Percentiles rank a stretch among this genome's conserved stretches.
Conservation (phyloP, 2,888 invertebrate species). For the Pterostichus madidus region DNA sequence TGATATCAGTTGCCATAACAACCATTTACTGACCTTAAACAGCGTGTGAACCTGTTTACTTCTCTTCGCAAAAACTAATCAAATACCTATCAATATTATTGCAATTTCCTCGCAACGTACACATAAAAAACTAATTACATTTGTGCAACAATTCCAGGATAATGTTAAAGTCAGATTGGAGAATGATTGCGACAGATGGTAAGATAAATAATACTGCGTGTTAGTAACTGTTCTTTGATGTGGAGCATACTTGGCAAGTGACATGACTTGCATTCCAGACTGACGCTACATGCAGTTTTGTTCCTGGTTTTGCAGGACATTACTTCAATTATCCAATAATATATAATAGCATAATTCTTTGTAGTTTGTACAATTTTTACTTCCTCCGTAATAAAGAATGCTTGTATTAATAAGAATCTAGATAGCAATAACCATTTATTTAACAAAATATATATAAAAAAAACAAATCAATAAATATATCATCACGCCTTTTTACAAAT, state of each 20-base stretch:
- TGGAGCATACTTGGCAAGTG: constrained; percentile 1
- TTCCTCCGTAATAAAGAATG: neutral
- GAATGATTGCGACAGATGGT: constrained; percentile 41
- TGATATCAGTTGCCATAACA: constrained; percentile 32
- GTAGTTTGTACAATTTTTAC: constrained; percentile 1
- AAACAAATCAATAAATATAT: too few relatives aligned
- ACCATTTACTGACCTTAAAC: constrained; percentile 42
- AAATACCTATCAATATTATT: constrained; percentile 39
- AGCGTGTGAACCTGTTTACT: constrained; percentile 39
- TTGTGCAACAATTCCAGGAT: constrained; percentile 6
- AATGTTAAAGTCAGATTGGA: constrained; percentile 4
- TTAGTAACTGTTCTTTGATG: constrained; percentile 45
- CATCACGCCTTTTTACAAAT: too few relatives aligned
- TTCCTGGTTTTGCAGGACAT: constrained; percentile 3
- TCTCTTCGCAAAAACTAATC: constrained; percentile 5
- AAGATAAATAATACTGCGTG: constrained; percentile 17
- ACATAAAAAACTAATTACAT: constrained; percentile 1
- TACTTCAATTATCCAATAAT: constrained; percentile 16
- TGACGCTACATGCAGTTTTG: constrained; percentile 16
- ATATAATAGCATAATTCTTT: neutral
- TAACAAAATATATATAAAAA: too few relatives aligned
- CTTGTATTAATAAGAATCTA: neutral
- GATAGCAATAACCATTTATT: too few relatives aligned
- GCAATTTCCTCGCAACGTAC: neutral
- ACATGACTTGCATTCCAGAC: constrained; percentile 29